These are phyloP conservation scores for Pangasius mekongensis DNA, from an alignment of 2,797 vertebrate species.

Conservation along the genomic window DNA sequence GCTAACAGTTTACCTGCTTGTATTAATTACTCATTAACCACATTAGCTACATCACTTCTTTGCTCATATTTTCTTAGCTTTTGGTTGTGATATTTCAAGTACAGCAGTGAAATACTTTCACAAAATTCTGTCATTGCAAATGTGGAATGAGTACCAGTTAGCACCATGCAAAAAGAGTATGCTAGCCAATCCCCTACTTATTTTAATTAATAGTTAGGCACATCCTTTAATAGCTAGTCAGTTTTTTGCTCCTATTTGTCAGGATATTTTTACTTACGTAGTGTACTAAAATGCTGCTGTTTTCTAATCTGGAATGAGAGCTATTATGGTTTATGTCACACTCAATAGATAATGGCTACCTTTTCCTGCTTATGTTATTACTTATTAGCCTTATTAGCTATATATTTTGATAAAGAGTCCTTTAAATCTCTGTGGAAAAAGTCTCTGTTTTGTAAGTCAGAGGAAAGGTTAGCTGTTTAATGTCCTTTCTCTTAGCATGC, in stretches of 20 bases:
- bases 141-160: constrained; percentile 8
- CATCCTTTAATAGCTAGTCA: background rate
- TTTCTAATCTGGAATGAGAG: background rate
- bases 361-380: background rate
- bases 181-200: background rate
- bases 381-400: background rate
- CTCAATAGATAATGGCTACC: background rate
- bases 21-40: background rate
- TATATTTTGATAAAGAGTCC: background rate
- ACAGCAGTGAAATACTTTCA: background rate
- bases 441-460: background rate
- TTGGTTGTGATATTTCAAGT: background rate
- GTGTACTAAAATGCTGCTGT: background rate
- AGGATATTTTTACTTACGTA: too few relatives aligned
- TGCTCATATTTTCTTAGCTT: background rate
- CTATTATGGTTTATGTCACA: background rate
- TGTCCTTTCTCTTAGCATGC: background rate
- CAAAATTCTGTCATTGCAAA: background rate
- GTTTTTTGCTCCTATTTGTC: background rate
- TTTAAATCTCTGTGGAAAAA: background rate
- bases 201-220: background rate
- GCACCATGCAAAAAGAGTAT: background rate
- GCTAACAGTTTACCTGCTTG: background rate
- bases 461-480: background rate
- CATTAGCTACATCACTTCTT: background rate